Evolutionary conservation across 2,888 invertebrate genomes (phyloP), one percentile per base, ranked within the genome.

Genomic region (Physocephala rufipes): DNA sequence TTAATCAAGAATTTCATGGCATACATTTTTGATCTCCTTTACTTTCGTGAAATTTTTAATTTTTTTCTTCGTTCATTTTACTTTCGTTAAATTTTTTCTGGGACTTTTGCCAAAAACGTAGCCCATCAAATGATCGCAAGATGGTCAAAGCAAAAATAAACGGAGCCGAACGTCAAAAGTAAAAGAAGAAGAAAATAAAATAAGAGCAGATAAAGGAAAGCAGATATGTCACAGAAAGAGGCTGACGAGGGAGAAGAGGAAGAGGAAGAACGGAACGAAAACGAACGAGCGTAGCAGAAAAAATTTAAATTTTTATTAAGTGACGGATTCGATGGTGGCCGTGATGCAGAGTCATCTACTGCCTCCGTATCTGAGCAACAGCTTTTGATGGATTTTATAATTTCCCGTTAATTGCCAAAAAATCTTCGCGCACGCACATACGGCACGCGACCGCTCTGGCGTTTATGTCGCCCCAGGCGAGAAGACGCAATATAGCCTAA

Each of bases 221-320:
- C 16, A 30, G n/a, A n/a, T 1, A 61, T 2, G 61, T 15, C 7
- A 28, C 24, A 30, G 13, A 45, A 61, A 62, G 36, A 26, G 36
- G 36, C 1, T n/a, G 36, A 49, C 1, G 26, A 47, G n/a, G 12
- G 49, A 9, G 26, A 26, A 1, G 1, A 26, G 21, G 15, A 49
- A 21, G 13, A 1, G 16, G 47, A 49, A 64, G 15, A 53, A 53
- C 21, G 12, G 21, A 12, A 43, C 51, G 28, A 28, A n/a, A 43
- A 28, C 5, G 13, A 9, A 12, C n/a, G 15, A 36, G 15, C 19
- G 13, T 13, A 16, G 13, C n/a, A 16, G 30, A 53, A 24, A 67
- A 67, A 67, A 67, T 58, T 45, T 4, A 21, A 62, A 66, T 53
- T 55, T 71, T 71, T 67, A 71, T 71, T 71, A 63, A 63, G 71